Conservation (phyloP, 2,888 invertebrate genomes). For the Drosophila subsilvestris region DNA sequence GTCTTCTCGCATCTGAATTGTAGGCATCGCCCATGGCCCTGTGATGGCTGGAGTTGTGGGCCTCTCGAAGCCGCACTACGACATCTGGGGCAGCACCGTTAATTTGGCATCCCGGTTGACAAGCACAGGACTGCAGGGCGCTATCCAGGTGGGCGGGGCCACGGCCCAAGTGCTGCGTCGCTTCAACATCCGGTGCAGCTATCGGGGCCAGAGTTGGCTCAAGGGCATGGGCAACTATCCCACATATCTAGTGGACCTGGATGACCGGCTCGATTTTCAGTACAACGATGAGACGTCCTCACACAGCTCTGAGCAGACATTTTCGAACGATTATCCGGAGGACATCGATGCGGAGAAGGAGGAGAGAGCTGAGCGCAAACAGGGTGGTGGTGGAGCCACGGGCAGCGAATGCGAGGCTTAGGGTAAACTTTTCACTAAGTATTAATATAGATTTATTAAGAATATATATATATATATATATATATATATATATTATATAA, state of each 20-base stretch:
- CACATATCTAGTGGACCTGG: slow-evolving; percentile 85
- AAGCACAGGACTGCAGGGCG: slow-evolving; percentile 91
- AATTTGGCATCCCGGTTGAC: slow-evolving; percentile 98
- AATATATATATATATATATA: slow-evolving; percentile 31
- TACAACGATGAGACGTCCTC: neutral
- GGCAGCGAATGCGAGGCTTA: neutral
- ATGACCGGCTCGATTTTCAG: slow-evolving; percentile 17
- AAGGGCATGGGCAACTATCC: slow-evolving; percentile 88
- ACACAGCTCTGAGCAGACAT: neutral
- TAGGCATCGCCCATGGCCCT: slow-evolving; percentile 94
- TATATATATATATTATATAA: too few species aligned
- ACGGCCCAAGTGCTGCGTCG: slow-evolving; percentile 88
- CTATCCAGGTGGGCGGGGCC: slow-evolving; percentile 90
- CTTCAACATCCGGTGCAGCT: slow-evolving; percentile 88
- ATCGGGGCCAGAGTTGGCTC: slow-evolving; percentile 88
- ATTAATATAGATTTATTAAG: slow-evolving; percentile 50
- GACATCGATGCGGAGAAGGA: neutral
- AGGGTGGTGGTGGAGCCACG: neutral
- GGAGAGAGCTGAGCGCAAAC: neutral
- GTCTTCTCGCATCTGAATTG: neutral
- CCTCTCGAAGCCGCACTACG: slow-evolving; percentile 95
- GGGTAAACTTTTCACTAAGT: neutral
- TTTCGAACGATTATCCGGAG: neutral
- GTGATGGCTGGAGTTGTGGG: slow-evolving; percentile 97
- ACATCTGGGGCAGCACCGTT: slow-evolving; percentile 98